A percentile compares a stretch with the other conserved stretches of the same genome.
These are phyloP conservation scores for Bursaphelenchus okinawaensis DNA, from an alignment of 2,888 invertebrate genomes.

Conservation along the genomic window DNA sequence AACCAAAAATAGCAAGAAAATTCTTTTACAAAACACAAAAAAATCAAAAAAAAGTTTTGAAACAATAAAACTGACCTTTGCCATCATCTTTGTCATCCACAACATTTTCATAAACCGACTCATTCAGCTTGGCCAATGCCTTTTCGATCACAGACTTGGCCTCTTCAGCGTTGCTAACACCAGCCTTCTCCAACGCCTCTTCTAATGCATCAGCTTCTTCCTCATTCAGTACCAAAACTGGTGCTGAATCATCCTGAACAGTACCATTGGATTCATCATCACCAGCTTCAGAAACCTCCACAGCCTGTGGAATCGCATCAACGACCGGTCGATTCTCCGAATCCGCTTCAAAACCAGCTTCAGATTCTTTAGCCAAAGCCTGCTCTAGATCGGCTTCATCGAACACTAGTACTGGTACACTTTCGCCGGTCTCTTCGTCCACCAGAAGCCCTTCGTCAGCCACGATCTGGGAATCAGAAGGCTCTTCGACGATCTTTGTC, in stretches of 20 bases:
- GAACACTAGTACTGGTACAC: constrained; percentile 18
- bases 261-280: constrained; percentile 7
- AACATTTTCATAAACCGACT: too few relatives aligned
- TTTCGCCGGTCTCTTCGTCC: constrained; percentile 19
- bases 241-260: constrained; percentile 3
- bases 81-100: too few relatives aligned
- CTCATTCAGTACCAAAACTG: constrained; percentile 10
- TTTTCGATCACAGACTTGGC: background rate
- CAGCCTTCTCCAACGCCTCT: background rate
- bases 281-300: too few relatives aligned
- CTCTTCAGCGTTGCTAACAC: background rate
- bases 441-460: constrained; percentile 15
- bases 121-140: background rate
- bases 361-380: background rate
- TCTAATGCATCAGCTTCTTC: constrained; percentile 13
- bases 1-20: too few relatives aligned
- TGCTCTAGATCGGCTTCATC: constrained; percentile 2
- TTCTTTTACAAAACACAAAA: too few relatives aligned
- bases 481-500: too few relatives aligned
- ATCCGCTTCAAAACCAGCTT: too few relatives aligned
- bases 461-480: background rate
- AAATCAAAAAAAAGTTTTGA: too few relatives aligned
- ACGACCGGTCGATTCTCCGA: too few relatives aligned
- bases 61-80: too few relatives aligned
- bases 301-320: too few relatives aligned